Base-by-base conservation (phyloP, 2,113 vertebrate species). In the Prinia subflava region DNA sequence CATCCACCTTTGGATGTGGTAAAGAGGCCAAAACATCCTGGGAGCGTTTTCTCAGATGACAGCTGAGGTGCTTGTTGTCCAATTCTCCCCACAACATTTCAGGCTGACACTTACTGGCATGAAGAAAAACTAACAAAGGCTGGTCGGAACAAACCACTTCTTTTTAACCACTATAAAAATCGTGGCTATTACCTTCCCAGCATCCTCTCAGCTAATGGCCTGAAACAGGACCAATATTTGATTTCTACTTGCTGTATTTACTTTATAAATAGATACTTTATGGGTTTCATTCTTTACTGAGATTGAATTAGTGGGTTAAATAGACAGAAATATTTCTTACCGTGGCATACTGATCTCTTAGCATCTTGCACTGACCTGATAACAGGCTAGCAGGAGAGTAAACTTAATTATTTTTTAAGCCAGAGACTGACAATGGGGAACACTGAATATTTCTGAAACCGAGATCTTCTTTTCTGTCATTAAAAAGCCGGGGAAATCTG, bases 211-310 rank as follows among this genome's bases (percentile, higher is more conserved):
- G 92, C 73, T 94, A 86, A 95, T 92, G 88, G 90, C 83, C 88
- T 96, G 95, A 96, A 94, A 95, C 95, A 95, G 94, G 88, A 71
- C 82, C 56, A 86, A 95, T 97, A 95, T 93, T 96, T 96, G 92
- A 93, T 95, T 96, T 95, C 79, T 82, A 8, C 88, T 92, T 92
- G 80, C 94, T 87, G 53, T 93, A 90, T 97, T 96, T 96, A 71
- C 92, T 90, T 95, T 92, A 83, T 97, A 94, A 97, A 95, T 94
- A 96, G 92, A 95, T 96, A 95, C 96, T 96, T 95, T 89, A 86
- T 65, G 90, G 80, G 56, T 93, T 96, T 96, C 88, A 87, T 94
- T 96, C 90, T 95, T 93, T 94, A 65, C 90, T 31, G 80, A 91
- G 90, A 97, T 96, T 93, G 92, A 96, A 93, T 97, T 96, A 96